Conservation (phyloP, 2,113 vertebrate genomes). For the Callocephalon fimbriatum region DNA sequence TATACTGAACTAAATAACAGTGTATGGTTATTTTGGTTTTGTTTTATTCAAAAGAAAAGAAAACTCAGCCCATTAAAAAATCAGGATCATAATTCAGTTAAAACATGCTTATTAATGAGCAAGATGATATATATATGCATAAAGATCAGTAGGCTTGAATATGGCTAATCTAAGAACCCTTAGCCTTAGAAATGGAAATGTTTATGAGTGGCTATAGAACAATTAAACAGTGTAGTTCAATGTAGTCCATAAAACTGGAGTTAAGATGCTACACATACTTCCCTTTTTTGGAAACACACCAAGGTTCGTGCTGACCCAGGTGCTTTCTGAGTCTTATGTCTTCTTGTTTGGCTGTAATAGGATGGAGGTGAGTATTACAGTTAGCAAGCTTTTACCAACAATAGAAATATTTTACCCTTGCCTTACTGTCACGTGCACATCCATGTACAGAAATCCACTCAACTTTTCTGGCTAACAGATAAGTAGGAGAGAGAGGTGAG, state of each 20-base stretch:
- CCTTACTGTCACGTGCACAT: not conserved
- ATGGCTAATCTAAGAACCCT: not conserved
- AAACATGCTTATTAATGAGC: not conserved
- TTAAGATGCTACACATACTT: not conserved
- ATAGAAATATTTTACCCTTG: not conserved
- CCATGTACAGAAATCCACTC: not conserved
- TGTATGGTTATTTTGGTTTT: not conserved
- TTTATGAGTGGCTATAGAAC: accelerated
- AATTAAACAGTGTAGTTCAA: not conserved
- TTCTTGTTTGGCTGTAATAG: not conserved
- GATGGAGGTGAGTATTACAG: not conserved
- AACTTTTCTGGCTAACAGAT: not conserved
- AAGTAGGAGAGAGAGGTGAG: not conserved
- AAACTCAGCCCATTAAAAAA: not conserved
- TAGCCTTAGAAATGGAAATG: not conserved
- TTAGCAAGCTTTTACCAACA: not conserved
- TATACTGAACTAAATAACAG: not conserved
- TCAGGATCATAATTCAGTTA: not conserved
- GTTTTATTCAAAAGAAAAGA: not conserved
- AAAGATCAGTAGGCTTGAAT: not conserved
- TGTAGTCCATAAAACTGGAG: not conserved
- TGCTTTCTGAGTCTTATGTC: not conserved
- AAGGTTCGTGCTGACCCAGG: not conserved
- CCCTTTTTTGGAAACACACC: not conserved
- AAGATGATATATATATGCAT: not conserved